These are phyloP conservation scores for Xiphydria camelus DNA, from an alignment of 2,888 invertebrate genomes.

Conservation along the genomic window DNA sequence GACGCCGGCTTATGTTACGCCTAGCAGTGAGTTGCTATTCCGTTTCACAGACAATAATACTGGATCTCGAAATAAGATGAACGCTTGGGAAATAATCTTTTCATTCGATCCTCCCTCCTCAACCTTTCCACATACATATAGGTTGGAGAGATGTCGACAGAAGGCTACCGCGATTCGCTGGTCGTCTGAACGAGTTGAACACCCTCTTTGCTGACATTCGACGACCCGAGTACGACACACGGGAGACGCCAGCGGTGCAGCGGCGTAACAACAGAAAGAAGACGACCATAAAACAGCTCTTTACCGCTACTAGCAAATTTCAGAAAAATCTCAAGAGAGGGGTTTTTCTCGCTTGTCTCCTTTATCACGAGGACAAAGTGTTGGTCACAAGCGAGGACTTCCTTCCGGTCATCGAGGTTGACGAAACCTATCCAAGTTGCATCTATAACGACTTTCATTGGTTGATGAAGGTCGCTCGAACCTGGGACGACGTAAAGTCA, in stretches of 20 bases:
- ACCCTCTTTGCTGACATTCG: conserved; percentile 74
- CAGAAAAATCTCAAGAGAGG: conserved; percentile 92
- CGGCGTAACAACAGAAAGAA: conserved; percentile 81
- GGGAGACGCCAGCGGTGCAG: conserved; percentile 68
- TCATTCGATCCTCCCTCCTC: neutral
- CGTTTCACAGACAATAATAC: conserved; percentile 4
- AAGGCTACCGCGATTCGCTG: conserved; percentile 70
- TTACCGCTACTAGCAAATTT: conserved; percentile 95
- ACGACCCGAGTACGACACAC: conserved; percentile 66
- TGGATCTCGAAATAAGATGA: neutral
- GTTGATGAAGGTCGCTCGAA: conserved; percentile 96
- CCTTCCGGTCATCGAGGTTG: conserved; percentile 94
- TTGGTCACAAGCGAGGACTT: conserved; percentile 97
- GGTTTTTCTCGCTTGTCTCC: conserved; percentile 88
- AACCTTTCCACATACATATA: conserved; percentile 43
- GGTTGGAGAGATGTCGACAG: conserved; percentile 86
- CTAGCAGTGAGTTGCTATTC: conserved; percentile 74
- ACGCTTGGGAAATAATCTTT: too few species aligned
- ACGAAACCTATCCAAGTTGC: conserved; percentile 91
- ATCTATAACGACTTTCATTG: conserved; percentile 94
- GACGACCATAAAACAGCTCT: conserved; percentile 89
- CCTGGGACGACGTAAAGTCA: conserved; percentile 95
- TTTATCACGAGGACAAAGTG: conserved; percentile 95
- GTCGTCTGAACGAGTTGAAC: conserved; percentile 73
- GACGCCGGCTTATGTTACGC: conserved; percentile 82